Percentiles rank a stretch among this genome's conserved stretches.
These are phyloP conservation scores for pig (Sus scrofa) DNA, from an alignment of 2,113 vertebrate species.

Conservation along the genomic window T2T-Sscrofa CM000826.6:44889501-44890000, in stretches of 20 bases:
- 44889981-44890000: neutral
- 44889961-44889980: slow-evolving; percentile 59
- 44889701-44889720: too few species aligned
- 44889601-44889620: neutral
- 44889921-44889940: slow-evolving; percentile 33
- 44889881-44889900: slow-evolving; percentile 60
- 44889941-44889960: slow-evolving; percentile 42
- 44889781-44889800: neutral
- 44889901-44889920: slow-evolving; percentile 65
- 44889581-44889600: neutral
- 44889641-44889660: neutral
- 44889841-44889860: slow-evolving; percentile 51
- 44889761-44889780: accelerated
- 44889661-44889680: neutral
- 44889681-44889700: neutral
- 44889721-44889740: neutral
- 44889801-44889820: neutral
- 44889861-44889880: slow-evolving; percentile 55
- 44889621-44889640: neutral
- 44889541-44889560: neutral
- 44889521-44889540: neutral
- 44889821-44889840: slow-evolving; percentile 48
- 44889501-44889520: neutral
- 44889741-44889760: neutral
- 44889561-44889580: neutral